Conservation (phyloP, 2,113 vertebrate species). For the Mugil cephalus region DNA sequence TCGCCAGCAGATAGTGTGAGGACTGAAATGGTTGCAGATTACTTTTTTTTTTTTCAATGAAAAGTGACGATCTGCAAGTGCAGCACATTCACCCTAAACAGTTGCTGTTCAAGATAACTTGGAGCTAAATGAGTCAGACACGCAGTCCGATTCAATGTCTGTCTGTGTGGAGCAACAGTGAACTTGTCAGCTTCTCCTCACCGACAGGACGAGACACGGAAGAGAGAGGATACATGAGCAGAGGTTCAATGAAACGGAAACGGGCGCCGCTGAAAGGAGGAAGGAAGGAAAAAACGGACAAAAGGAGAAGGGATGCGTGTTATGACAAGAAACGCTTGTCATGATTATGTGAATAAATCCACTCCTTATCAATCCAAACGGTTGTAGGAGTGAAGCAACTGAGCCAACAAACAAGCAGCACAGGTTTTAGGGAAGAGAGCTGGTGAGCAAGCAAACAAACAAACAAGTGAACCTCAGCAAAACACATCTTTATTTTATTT, state of each 20-base stretch:
- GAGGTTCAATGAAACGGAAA: neutral
- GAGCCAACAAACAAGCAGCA: neutral
- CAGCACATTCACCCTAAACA: conserved; percentile 30
- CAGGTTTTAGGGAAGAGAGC: no score
- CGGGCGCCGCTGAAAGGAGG: neutral
- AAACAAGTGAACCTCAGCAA: neutral
- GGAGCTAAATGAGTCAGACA: conserved; percentile 12
- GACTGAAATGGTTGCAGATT: conserved; percentile 31
- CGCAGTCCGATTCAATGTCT: conserved; percentile 1
- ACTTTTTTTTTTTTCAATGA: conserved; percentile 1
- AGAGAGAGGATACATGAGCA: neutral
- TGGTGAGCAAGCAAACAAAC: no score
- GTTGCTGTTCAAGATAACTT: conserved; percentile 8
- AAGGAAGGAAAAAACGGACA: neutral
- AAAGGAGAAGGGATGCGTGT: neutral
- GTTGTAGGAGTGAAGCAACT: neutral
- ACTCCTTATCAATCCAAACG: neutral
- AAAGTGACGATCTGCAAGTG: conserved; percentile 27
- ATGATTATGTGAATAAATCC: neutral
- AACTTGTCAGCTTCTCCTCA: conserved; percentile 26
- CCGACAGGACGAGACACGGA: neutral
- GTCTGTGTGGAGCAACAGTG: neutral
- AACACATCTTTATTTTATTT: neutral
- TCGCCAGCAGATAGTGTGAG: conserved; percentile 3
- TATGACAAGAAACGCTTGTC: neutral